phyloP scores from a whole-genome alignment of 1,140 invertebrate species.

The Schlechtendalia chinensis region DNA sequence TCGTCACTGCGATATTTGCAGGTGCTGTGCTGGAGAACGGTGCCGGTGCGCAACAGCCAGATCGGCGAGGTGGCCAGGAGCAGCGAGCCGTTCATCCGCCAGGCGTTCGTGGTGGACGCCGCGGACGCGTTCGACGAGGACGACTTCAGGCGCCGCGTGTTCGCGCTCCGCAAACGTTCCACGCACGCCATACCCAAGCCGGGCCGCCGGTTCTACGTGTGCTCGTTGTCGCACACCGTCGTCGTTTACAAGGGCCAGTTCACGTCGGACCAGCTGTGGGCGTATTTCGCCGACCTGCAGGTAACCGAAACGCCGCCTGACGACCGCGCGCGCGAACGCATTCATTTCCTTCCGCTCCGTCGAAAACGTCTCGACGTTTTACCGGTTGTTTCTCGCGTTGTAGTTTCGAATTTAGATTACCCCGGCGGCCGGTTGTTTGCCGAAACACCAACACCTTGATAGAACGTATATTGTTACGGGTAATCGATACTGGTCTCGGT shows the following conservation, averaged over 20 bases:
- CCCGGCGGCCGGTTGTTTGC: too few relatives aligned
- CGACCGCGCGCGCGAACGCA: too few relatives aligned
- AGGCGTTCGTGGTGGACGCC: constrained; percentile 83
- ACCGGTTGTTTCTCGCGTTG: too few relatives aligned
- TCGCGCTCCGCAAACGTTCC: constrained; percentile 87
- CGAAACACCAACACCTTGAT: too few relatives aligned
- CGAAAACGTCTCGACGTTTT: too few relatives aligned
- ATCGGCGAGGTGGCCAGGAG: constrained; percentile 89
- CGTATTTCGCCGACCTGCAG: constrained; percentile 71
- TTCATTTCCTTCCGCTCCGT: too few relatives aligned
- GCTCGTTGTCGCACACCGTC: constrained; percentile 84
- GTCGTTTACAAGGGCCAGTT: constrained; percentile 98
- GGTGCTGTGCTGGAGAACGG: constrained; percentile 88
- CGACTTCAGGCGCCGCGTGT: constrained; percentile 70
- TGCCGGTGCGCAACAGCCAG: constrained; percentile 78
- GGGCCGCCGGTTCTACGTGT: constrained; percentile 91
- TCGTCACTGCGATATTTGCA: constrained; percentile 54
- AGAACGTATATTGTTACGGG: too few relatives aligned
- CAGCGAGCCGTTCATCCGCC: constrained; percentile 92
- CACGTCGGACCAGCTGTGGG: constrained; percentile 93
- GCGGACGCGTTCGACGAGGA: constrained; percentile 63
- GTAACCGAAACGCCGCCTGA: too few relatives aligned
- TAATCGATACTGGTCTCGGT: too few relatives aligned
- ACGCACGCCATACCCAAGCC: constrained; percentile 82
- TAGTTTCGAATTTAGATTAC: too few relatives aligned